A percentile compares a stretch with the other conserved stretches of the same genome.
These are phyloP conservation scores for Staurois parvus DNA, from an alignment of 2,797 vertebrate species.

Conservation along the genomic window DNA sequence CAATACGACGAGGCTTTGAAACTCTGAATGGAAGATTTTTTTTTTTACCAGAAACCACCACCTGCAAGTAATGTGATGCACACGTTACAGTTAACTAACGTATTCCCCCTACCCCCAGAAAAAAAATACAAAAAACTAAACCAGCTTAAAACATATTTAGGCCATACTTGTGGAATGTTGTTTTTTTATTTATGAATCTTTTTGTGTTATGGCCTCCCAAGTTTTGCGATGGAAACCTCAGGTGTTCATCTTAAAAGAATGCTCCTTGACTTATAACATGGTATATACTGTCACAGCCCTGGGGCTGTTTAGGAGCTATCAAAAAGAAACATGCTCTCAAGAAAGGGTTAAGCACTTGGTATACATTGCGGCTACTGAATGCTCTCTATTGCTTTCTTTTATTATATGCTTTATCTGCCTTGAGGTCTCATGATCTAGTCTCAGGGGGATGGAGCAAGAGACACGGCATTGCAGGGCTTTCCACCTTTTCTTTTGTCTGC, in stretches of 20 bases:
- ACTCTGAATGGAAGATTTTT: too few relatives aligned
- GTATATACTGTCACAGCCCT: neutral
- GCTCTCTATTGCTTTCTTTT: conserved; percentile 54
- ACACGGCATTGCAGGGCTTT: conserved; percentile 60
- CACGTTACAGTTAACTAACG: too few relatives aligned
- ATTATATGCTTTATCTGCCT: conserved; percentile 60
- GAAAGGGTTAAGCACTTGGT: conserved; percentile 54
- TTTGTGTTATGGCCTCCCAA: too few relatives aligned
- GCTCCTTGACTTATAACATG: neutral
- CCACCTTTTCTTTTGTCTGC: conserved; percentile 64
- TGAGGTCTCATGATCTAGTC: conserved; percentile 61
- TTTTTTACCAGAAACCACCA: too few relatives aligned
- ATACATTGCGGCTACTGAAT: conserved; percentile 44
- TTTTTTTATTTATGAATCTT: neutral
- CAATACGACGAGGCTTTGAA: too few relatives aligned
- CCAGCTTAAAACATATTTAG: too few relatives aligned
- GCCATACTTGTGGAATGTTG: neutral
- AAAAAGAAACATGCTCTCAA: neutral
- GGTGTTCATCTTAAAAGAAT: neutral
- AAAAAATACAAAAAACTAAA: too few relatives aligned
- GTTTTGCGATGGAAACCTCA: too few relatives aligned
- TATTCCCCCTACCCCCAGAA: too few relatives aligned
- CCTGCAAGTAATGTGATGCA: too few relatives aligned
- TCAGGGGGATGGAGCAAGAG: conserved; percentile 51
- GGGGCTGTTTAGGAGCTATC: conserved; percentile 19